Conservation (phyloP, 1,140 invertebrate species). For the Zaprionus davidi region DNA sequence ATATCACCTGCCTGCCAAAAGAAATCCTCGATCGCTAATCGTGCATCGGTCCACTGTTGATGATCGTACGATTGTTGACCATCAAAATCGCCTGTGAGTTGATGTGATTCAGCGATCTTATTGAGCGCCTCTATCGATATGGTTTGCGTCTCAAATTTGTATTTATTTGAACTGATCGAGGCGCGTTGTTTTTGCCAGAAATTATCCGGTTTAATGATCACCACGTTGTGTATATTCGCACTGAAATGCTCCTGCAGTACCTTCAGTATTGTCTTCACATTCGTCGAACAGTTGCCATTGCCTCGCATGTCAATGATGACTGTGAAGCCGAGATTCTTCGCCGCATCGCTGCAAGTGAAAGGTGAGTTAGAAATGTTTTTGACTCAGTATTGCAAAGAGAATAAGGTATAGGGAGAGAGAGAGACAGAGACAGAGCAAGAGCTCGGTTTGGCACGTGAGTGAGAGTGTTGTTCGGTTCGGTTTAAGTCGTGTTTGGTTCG, state of each 20-base stretch:
- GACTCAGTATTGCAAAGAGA: constrained; percentile 18
- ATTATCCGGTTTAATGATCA: constrained; percentile 99
- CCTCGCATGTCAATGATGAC: constrained; percentile 98
- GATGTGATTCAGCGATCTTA: constrained; percentile 95
- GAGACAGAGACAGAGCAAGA: constrained; percentile 11
- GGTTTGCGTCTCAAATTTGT: constrained; percentile 99
- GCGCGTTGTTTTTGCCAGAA: constrained; percentile 99
- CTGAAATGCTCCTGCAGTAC: constrained; percentile 98
- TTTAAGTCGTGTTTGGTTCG: constrained; percentile 58
- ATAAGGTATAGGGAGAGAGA: constrained; percentile 29
- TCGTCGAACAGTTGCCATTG: constrained; percentile 94
- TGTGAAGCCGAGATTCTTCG: constrained; percentile 94
- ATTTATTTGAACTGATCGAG: constrained; percentile 97
- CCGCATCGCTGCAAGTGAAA: constrained; percentile 92
- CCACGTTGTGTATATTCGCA: constrained; percentile 93
- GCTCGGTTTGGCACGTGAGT: constrained; percentile 58
- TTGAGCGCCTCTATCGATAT: constrained; percentile 96
- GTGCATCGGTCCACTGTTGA: constrained; percentile 97
- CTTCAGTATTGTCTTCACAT: constrained; percentile 98
- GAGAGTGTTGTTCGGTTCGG: constrained; percentile 63
- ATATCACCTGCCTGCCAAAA: constrained; percentile 97
- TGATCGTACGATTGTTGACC: constrained; percentile 97
- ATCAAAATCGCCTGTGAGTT: constrained; percentile 96
- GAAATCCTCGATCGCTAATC: constrained; percentile 97
- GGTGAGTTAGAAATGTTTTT: constrained; percentile 34